Conservation (phyloP, 2,888 invertebrate genomes). For the Dendrolimus pini region DNA sequence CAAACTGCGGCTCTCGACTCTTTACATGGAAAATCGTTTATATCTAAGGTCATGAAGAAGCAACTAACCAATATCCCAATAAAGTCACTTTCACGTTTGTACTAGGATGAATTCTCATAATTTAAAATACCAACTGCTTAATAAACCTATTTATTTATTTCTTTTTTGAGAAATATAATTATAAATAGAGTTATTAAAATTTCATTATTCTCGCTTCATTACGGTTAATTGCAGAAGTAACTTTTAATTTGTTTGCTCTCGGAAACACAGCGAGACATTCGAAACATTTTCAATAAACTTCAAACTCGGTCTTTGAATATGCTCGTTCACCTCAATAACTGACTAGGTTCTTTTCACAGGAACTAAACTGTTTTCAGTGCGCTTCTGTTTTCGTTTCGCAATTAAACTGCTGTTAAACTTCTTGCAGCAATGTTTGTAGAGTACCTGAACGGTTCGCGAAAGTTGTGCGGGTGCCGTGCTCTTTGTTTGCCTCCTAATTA, state of each 20-base stretch:
- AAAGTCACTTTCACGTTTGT: too few relatives aligned
- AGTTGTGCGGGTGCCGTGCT: conserved; percentile 55
- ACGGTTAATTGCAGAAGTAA: conserved; percentile 1
- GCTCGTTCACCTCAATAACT: conserved; percentile 45
- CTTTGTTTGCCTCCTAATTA: conserved; percentile 75
- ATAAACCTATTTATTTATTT: too few relatives aligned
- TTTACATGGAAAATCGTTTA: too few relatives aligned
- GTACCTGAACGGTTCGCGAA: conserved; percentile 68
- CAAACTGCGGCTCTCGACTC: too few relatives aligned
- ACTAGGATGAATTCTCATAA: too few relatives aligned
- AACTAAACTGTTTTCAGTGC: conserved; percentile 67
- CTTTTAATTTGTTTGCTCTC: conserved; percentile 27
- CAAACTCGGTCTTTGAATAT: conserved; percentile 37
- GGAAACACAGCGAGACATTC: conserved; percentile 24
- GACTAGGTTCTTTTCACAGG: conserved; percentile 61
- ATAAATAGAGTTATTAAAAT: conserved; percentile 2
- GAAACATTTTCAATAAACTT: conserved; percentile 46
- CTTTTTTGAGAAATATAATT: not conserved
- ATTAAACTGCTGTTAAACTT: conserved; percentile 76
- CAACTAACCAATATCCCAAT: too few relatives aligned
- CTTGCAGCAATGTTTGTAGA: conserved; percentile 71
- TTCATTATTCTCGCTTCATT: not conserved
- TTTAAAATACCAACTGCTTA: too few relatives aligned
- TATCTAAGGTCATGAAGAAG: too few relatives aligned
- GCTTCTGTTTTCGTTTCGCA: conserved; percentile 70